Percentiles rank a stretch among this genome's conserved stretches.
Evolutionary conservation across 2,888 invertebrate species (phyloP).

Genomic region (Leptopterna dolabrata): DNA sequence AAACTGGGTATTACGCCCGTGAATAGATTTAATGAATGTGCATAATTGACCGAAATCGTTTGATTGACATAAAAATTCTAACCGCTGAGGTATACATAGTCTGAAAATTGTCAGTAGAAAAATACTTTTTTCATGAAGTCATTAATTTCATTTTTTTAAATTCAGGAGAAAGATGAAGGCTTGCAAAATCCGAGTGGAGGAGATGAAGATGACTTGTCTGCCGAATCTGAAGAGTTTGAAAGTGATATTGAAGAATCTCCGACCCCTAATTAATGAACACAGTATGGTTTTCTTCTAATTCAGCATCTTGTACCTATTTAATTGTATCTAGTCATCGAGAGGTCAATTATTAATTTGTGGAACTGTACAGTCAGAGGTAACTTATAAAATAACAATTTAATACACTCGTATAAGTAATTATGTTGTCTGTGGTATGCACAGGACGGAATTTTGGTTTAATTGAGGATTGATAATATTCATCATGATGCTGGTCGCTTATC

Average conservation of each 20-base stretch:
- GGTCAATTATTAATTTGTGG: not conserved
- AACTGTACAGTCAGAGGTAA: not conserved
- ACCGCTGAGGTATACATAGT: too few species aligned
- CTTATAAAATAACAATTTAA: not conserved
- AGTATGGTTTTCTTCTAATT: not conserved
- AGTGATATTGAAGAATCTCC: slow-evolving; percentile 45
- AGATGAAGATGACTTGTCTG: not conserved
- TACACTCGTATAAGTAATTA: not conserved
- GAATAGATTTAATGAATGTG: too few species aligned
- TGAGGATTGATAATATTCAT: too few species aligned
- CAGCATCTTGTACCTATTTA: not conserved
- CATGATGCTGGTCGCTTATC: too few species aligned
- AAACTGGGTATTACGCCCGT: too few species aligned
- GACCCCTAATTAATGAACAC: not conserved
- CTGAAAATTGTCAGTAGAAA: too few species aligned
- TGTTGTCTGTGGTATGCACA: not conserved
- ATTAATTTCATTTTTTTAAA: not conserved
- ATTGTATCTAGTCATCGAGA: not conserved
- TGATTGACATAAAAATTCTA: too few species aligned
- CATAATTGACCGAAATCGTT: too few species aligned
- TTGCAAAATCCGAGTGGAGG: not conserved
- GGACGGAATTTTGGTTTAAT: too few species aligned
- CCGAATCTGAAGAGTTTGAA: slow-evolving; percentile 38
- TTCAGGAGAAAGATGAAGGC: slow-evolving; percentile 25
- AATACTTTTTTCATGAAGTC: too few species aligned